Evolutionary conservation across 2,888 invertebrate species (phyloP).

Genomic region (Congeria kusceri): DNA sequence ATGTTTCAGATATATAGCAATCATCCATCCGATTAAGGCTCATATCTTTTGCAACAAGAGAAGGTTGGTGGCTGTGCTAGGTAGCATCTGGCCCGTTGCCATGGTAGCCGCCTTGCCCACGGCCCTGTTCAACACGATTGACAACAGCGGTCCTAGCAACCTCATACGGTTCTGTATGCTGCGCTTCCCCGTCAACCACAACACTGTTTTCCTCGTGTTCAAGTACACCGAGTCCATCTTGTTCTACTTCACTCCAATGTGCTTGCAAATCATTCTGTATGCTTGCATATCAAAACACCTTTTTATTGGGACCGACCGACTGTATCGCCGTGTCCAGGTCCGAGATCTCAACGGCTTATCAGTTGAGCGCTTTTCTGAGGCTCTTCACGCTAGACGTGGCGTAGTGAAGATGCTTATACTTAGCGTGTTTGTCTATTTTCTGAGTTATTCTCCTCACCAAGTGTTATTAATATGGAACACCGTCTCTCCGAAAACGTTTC

Average conservation of each 20-base stretch:
- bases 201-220: slow-evolving; percentile 74
- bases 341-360: slow-evolving; percentile 72
- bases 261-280: slow-evolving; percentile 83
- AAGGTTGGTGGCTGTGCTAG: slow-evolving; percentile 81
- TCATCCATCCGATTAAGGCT: slow-evolving; percentile 85
- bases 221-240: slow-evolving; percentile 83
- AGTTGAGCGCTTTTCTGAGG: slow-evolving; percentile 73
- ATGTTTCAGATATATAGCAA: slow-evolving; percentile 85
- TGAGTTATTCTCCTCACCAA: slow-evolving; percentile 86
- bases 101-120: slow-evolving; percentile 83
- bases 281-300: slow-evolving; percentile 81
- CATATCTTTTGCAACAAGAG: slow-evolving; percentile 84
- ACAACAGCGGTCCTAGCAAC: slow-evolving; percentile 66
- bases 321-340: slow-evolving; percentile 74
- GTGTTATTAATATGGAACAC: slow-evolving; percentile 83
- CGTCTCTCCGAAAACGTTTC: slow-evolving; percentile 77
- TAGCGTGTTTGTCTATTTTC: slow-evolving; percentile 86
- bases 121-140: slow-evolving; percentile 81
- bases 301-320: slow-evolving; percentile 79
- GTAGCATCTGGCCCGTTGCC: slow-evolving; percentile 84
- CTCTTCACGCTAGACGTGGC: slow-evolving; percentile 81
- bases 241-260: slow-evolving; percentile 84
- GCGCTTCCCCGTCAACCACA: slow-evolving; percentile 75
- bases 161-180: slow-evolving; percentile 79
- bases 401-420: slow-evolving; percentile 86